A percentile compares a stretch with the other conserved stretches of the same genome.
Evolutionary conservation across 2,888 invertebrate genomes (phyloP).

Genomic region (Caenorhabditis virilis): DNA sequence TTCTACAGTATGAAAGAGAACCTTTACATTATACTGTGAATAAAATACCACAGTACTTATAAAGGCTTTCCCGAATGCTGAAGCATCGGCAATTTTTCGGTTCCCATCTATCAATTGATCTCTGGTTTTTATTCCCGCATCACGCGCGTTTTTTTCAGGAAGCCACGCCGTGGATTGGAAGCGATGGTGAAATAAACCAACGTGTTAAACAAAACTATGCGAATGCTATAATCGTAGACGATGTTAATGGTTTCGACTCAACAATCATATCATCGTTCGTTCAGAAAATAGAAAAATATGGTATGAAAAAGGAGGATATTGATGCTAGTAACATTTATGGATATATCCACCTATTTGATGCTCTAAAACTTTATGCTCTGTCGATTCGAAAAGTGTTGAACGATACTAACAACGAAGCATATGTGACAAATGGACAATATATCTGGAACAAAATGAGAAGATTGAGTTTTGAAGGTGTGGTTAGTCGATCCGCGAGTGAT

Average conservation of each 20-base stretch:
- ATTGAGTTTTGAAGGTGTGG: constrained; percentile 55
- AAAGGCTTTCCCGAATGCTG: too few relatives aligned
- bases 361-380: constrained; percentile 64
- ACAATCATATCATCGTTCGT: constrained; percentile 57
- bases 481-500: constrained; percentile 10
- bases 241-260: constrained; percentile 67
- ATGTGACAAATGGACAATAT: constrained; percentile 56
- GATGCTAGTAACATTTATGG: constrained; percentile 62
- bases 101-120: too few relatives aligned
- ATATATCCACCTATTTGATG: constrained; percentile 65
- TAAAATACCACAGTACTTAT: too few relatives aligned
- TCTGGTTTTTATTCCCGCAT: too few relatives aligned
- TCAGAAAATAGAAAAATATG: constrained; percentile 61
- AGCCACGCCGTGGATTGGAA: constrained; percentile 64
- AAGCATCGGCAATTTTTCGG: too few relatives aligned
- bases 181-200: constrained; percentile 60
- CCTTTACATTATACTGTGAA: too few relatives aligned
- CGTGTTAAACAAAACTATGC: constrained; percentile 63
- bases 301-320: constrained; percentile 56
- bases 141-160: constrained; percentile 39
- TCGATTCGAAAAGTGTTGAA: constrained; percentile 52
- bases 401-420: constrained; percentile 50
- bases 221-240: constrained; percentile 67
- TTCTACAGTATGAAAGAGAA: too few relatives aligned
- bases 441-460: constrained; percentile 65